Evolutionary conservation across 2,888 invertebrate genomes (phyloP), one percentile per base, ranked within the genome.

Genomic region (Pocota personata): DNA sequence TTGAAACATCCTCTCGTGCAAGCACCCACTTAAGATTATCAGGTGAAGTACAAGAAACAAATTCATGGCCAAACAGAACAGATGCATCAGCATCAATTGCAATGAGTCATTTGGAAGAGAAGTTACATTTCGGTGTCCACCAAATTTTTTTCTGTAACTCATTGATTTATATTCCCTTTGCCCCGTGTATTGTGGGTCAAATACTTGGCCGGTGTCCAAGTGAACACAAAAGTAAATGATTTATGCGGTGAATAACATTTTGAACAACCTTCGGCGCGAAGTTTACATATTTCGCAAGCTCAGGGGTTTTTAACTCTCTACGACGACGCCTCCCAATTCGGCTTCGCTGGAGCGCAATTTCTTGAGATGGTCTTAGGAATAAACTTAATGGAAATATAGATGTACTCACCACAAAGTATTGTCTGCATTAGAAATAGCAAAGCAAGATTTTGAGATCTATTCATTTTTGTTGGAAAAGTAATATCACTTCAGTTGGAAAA

Each of bases 261-360:
- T 67, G 72, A 57, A 64, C 46, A 75, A 71, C 62, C 75, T 75
- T 75, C 75, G 77, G 82, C 82, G 82, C 66, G 82, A 82, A 77
- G 5, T 55, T 77, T 40, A 27, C 52, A 50, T n/a, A n/a, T 48
- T 10, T 52, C 32, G 52, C 48, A 72, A 72, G 24, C 27, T 48
- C 7, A 24, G 37, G 6, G 19, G 19, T 48, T 43, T 72, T 77
- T 16, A 24, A 12, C 10, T 64, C 60, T 24, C 2, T 24, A 19
- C 21, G 3, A 71, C 46, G 69, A 84, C 84, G 84, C 84, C 80
- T 76, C 76, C 46, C 14, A 48, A 76, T 12, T n/a, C 19, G 37
- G 35, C 50, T 46, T 27, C 21, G 50, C 21, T 62, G 12, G 40
- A 19, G 46, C 12, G n/a, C 24, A 55, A 16, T 19, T 1, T 3